Evolutionary conservation across 2,888 invertebrate genomes (phyloP).

Genomic region (Reticulitermes lucifugus): DNA sequence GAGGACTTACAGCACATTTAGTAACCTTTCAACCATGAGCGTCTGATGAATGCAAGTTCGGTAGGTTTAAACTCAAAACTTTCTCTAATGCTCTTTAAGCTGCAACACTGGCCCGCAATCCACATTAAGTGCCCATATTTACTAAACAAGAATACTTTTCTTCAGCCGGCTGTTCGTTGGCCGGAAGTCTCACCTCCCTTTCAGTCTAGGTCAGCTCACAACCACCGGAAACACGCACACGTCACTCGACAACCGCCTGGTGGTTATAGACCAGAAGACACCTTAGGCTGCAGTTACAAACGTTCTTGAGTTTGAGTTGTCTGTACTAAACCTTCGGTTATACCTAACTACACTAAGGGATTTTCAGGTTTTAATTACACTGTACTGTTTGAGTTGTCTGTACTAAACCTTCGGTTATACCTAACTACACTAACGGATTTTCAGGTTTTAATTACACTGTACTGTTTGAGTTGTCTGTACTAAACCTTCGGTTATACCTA

Average conservation of each 20-base stretch:
- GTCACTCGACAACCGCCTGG: background rate
- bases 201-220: constrained; percentile 18
- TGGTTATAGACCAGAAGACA: background rate
- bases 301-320: background rate
- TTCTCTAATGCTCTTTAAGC: background rate
- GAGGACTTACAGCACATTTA: too few species aligned
- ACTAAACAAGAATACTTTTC: background rate
- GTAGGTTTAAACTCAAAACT: background rate
- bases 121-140: background rate
- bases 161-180: background rate
- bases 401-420: background rate
- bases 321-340: background rate
- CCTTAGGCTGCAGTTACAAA: background rate
- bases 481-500: background rate
- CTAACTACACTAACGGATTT: background rate
- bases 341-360: background rate
- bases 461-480: too few species aligned
- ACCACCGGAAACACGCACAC: constrained; percentile 11
- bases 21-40: background rate
- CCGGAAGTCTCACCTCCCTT: constrained; percentile 20
- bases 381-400: too few species aligned
- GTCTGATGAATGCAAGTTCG: too few species aligned
- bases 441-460: too few species aligned
- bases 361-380: too few species aligned
- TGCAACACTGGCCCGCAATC: background rate